Evolutionary conservation across 2,113 vertebrate species (phyloP).

Genomic region (Ahaetulla prasina): DNA sequence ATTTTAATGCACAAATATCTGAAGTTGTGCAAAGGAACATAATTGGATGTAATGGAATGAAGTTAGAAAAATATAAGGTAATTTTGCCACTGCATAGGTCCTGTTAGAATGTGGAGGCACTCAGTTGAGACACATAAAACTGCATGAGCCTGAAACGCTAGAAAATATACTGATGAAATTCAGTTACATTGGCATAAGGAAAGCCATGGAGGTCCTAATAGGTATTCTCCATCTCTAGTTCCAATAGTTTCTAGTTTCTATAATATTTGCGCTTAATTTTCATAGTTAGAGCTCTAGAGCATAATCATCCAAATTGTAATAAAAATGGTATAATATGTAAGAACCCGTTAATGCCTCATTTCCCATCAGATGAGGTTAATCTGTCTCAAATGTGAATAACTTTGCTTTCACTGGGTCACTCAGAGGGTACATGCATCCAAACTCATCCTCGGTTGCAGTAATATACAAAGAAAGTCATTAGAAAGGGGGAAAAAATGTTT

Average conservation of each 20-base stretch:
- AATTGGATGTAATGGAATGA: slow-evolving; percentile 1
- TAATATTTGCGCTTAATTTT: slow-evolving; percentile 56
- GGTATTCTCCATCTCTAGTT: slow-evolving; percentile 35
- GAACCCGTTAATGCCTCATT: neutral
- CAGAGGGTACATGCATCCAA: neutral
- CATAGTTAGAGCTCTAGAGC: slow-evolving; percentile 45
- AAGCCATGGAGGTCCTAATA: slow-evolving; percentile 20
- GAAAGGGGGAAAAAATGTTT: neutral
- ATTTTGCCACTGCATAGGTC: neutral
- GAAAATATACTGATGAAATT: slow-evolving; percentile 39
- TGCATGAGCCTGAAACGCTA: slow-evolving; percentile 20
- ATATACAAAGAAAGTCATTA: neutral
- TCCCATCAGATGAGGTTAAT: slow-evolving; percentile 33
- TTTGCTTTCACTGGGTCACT: neutral
- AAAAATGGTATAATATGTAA: slow-evolving; percentile 41
- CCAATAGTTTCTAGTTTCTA: too few species aligned
- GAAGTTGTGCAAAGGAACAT: neutral
- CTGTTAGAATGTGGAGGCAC: slow-evolving; percentile 12
- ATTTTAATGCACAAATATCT: neutral
- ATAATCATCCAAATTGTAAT: slow-evolving; percentile 50
- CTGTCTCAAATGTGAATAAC: slow-evolving; percentile 17
- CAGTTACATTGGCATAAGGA: slow-evolving; percentile 5
- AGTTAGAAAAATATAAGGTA: neutral
- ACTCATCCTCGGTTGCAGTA: neutral
- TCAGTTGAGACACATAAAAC: slow-evolving; percentile 39